Percentiles rank a stretch among this genome's conserved stretches.
Evolutionary conservation across 2,113 vertebrate genomes (phyloP).

Genomic region (Eulemur macaco): DNA sequence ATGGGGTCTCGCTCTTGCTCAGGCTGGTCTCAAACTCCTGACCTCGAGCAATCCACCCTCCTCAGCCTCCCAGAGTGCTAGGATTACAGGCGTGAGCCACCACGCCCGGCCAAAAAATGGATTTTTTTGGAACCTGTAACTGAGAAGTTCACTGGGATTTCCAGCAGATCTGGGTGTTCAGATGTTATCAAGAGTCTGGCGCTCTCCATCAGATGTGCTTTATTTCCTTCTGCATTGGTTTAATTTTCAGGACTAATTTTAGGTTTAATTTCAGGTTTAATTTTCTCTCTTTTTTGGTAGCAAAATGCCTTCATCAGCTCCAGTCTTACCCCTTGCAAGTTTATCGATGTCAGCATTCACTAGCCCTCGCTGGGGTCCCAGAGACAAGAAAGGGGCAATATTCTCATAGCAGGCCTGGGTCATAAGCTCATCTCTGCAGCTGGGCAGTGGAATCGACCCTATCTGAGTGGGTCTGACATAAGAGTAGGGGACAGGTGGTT

Average conservation of each 20-base stretch:
- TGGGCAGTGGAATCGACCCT: background rate
- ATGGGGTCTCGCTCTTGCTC: too few relatives aligned
- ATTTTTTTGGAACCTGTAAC: background rate
- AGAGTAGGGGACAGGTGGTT: background rate
- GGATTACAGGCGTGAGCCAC: too few relatives aligned
- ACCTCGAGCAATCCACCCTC: too few relatives aligned
- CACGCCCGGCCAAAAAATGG: too few relatives aligned
- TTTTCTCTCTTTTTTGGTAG: background rate
- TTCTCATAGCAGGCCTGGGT: background rate
- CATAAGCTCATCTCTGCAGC: background rate
- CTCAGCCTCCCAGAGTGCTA: too few relatives aligned
- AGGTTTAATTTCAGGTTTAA: background rate
- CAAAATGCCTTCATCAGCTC: background rate
- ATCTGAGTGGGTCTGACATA: background rate
- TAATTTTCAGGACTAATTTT: background rate
- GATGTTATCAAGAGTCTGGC: background rate
- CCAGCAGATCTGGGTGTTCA: background rate
- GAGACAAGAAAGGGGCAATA: background rate
- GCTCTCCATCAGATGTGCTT: background rate
- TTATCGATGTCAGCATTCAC: background rate
- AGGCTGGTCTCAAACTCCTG: too few relatives aligned
- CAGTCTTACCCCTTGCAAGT: background rate
- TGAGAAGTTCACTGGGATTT: background rate
- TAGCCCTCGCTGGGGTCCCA: background rate
- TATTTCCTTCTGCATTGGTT: background rate